phyloP scores from a whole-genome alignment of 2,113 vertebrate species.

The Myotis brandtii region DNA sequence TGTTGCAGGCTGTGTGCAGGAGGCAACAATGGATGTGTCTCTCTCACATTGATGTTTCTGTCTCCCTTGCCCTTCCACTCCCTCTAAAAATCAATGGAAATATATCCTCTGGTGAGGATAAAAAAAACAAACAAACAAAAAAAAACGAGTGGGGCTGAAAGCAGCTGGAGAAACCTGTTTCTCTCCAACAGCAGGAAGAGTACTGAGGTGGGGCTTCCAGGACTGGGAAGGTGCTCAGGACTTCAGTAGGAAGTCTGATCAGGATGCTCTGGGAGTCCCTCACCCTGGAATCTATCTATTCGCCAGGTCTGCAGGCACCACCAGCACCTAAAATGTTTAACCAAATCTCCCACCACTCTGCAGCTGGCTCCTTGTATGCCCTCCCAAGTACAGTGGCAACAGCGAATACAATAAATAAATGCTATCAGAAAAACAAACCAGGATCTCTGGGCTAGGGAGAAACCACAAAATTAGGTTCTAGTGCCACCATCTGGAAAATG shows the following conservation, averaged over 20 bases:
- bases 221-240: neutral
- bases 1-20: no score
- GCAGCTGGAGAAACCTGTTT: neutral
- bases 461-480: neutral
- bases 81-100: no score
- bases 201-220: neutral
- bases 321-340: neutral
- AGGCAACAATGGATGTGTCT: no score
- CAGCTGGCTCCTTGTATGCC: no score
- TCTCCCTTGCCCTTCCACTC: no score
- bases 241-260: neutral
- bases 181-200: neutral
- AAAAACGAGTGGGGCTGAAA: no score
- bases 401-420: neutral
- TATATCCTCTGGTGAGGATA: no score
- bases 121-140: no score
- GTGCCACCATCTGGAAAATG: neutral
- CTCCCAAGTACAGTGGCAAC: neutral
- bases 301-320: neutral
- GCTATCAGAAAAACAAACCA: neutral
- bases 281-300: neutral
- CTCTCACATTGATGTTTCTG: no score
- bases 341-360: neutral
- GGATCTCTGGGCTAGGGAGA: neutral
- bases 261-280: neutral